These are phyloP conservation scores for Cephus spinipes DNA, from an alignment of 2,888 invertebrate genomes.

Conservation along the genomic window DNA sequence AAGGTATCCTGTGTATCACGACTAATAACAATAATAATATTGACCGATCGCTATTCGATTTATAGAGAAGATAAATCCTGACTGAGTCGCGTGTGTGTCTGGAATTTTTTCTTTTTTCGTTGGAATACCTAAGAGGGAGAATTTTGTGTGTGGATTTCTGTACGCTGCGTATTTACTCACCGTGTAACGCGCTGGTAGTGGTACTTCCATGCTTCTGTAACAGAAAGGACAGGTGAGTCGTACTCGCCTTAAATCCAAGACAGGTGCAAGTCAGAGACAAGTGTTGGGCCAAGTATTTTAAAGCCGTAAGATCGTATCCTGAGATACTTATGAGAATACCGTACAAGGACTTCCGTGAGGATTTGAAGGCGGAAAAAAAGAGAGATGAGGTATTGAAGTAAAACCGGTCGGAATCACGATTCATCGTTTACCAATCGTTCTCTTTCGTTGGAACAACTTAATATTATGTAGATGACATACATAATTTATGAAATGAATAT, in stretches of 20 bases:
- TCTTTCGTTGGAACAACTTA: background rate
- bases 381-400: background rate
- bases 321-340: background rate
- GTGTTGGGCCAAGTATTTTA: background rate
- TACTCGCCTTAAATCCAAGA: slow-evolving; percentile 6
- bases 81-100: background rate
- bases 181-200: slow-evolving; percentile 9
- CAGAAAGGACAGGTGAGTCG: slow-evolving; percentile 33
- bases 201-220: slow-evolving; percentile 33
- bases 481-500: too few relatives aligned
- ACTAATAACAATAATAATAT: background rate
- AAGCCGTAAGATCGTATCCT: background rate
- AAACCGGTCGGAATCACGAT: background rate
- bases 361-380: background rate
- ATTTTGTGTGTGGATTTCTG: background rate
- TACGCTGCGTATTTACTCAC: background rate
- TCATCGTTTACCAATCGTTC: background rate
- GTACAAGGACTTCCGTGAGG: background rate
- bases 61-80: background rate
- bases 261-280: background rate
- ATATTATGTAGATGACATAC: too few relatives aligned
- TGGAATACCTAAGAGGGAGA: background rate
- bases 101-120: background rate
- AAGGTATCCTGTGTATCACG: background rate
- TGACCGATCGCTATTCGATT: background rate